These are phyloP conservation scores for Thaleichthys pacificus DNA, from an alignment of 2,797 vertebrate genomes.

Conservation along the genomic window DNA sequence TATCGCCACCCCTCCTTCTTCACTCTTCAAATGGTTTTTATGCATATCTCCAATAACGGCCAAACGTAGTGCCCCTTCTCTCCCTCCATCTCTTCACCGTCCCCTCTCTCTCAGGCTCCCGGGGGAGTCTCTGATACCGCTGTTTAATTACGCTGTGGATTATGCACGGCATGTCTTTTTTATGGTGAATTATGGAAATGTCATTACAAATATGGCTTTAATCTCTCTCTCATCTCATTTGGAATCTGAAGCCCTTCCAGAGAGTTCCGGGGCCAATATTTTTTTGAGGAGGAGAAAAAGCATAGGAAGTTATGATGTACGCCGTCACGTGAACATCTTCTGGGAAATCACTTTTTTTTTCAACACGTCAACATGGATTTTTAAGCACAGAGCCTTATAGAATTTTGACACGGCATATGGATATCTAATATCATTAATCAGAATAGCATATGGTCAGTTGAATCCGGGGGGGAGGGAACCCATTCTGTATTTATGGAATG, in stretches of 20 bases:
- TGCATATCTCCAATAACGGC: not conserved
- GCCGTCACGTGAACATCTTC: not conserved
- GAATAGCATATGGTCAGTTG: conserved; percentile 30
- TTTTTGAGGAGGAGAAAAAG: conserved; percentile 1
- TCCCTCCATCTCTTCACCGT: not conserved
- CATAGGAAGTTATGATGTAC: conserved; percentile 5
- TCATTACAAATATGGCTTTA: conserved; percentile 31
- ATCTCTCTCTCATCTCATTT: conserved; percentile 24
- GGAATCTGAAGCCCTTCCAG: conserved; percentile 25
- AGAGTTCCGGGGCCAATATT: conserved; percentile 21
- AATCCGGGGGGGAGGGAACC: not conserved
- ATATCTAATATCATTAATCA: conserved; percentile 28
- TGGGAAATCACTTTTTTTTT: conserved; percentile 10
- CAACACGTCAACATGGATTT: conserved; percentile 15
- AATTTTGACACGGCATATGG: conserved; percentile 11
- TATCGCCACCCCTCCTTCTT: not conserved
- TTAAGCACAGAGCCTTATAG: not conserved
- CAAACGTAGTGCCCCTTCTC: not conserved
- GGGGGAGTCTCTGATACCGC: conserved; percentile 40
- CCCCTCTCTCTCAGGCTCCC: not conserved
- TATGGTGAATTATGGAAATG: conserved; percentile 45
- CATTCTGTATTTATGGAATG: not conserved
- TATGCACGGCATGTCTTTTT: conserved; percentile 33
- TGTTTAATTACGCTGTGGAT: conserved; percentile 48
- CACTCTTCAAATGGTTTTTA: not conserved